Base-by-base conservation (phyloP, 92 coral and sea anemone species). In the Parazoanthus darwini region DNA sequence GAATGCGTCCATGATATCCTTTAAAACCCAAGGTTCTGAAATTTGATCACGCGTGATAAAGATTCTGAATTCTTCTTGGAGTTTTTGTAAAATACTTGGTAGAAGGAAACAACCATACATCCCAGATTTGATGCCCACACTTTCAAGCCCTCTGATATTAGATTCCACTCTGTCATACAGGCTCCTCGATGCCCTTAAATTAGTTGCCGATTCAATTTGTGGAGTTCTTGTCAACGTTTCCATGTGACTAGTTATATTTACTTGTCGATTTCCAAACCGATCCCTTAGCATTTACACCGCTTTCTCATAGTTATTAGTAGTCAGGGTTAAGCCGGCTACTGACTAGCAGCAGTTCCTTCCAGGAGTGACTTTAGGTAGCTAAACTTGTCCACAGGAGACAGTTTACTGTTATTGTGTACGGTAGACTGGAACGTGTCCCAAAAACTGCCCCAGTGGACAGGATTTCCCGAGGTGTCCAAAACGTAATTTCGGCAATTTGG, bases 21-120 rank as follows among this genome's bases (percentile, higher is more conserved):
- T 75, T 16, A 75, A 51, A 11, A 35, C 51, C 56, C 80, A 76
- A 36, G 80, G 22, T 58, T 89, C 88, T 89, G 63, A 80, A 4
- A 3, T 7, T 16, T 51, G 58, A 7, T 51, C 58, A 51, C 16
- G 58, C 6, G 58, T 51, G 7, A 51, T 51, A 51, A 51, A 16
- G 7, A 51, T 51, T 16, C 11, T 51, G 7, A 51, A 7, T 7
- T 51, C 58, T 4, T 51, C 58, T 51, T 15, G 58, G 6, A 51
- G 58, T 7, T 51, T 51, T 51, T 51, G 67, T 80, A 92, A 68
- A 16, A 89, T 44, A 18, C 82, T 86, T 4, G 90, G 90, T 0
- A 91, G 88, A 16, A 86, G 68, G 79, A 89, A 33, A 36, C 88
- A 79, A 38, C 90, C 92, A 82, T 89, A 82, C 9, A 85, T 22